These are phyloP conservation scores for Enteromius trimaculatus DNA, from an alignment of 2,797 vertebrate species.

Conservation along the genomic window DNA sequence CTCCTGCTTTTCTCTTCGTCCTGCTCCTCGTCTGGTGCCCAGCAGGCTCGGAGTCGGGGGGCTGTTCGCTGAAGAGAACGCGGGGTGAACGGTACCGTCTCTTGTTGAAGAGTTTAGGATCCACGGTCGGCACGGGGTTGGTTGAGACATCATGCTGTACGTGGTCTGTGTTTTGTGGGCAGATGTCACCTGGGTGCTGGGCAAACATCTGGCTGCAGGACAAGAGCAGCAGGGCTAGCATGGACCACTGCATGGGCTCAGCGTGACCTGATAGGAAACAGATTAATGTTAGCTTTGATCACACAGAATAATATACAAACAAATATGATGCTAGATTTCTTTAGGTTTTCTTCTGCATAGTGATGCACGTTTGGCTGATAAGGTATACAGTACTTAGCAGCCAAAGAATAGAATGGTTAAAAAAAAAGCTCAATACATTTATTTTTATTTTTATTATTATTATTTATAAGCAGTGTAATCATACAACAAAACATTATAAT, in stretches of 20 bases:
- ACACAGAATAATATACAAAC: neutral
- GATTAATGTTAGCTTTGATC: neutral
- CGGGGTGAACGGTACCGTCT: constrained; percentile 87
- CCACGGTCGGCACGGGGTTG: constrained; percentile 76
- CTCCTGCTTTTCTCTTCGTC: constrained; percentile 78
- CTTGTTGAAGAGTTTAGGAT: constrained; percentile 88
- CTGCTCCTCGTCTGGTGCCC: constrained; percentile 62
- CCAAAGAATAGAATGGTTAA: neutral
- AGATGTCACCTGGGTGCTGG: constrained; percentile 79
- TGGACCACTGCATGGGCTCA: constrained; percentile 90
- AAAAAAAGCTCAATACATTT: neutral
- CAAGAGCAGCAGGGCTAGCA: constrained; percentile 92
- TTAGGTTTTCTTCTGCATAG: neutral
- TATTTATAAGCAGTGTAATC: neutral
- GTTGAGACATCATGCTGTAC: constrained; percentile 59
- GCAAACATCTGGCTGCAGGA: constrained; percentile 87
- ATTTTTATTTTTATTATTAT: accelerated
- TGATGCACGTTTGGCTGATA: neutral
- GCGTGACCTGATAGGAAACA: constrained; percentile 43
- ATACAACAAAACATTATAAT: neutral
- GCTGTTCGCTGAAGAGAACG: constrained; percentile 90
- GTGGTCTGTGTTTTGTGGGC: constrained; percentile 56
- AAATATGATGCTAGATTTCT: neutral
- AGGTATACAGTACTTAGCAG: neutral
- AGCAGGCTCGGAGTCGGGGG: constrained; percentile 77